Conservation (phyloP, 2,797 vertebrate species). For the Ctenopoma multispine region DNA sequence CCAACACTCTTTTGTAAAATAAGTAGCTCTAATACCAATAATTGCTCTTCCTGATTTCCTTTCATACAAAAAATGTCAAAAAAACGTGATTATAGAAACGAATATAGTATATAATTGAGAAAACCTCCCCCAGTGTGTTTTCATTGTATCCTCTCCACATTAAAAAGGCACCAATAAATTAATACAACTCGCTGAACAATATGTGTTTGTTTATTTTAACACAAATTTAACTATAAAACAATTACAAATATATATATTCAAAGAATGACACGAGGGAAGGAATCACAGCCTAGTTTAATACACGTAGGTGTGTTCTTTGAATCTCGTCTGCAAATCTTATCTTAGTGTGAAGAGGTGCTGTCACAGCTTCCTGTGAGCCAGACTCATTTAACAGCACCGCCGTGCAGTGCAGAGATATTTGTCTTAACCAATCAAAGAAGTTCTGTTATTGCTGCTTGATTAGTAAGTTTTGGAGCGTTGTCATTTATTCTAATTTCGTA, state of each 20-base stretch:
- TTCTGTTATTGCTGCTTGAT: too few relatives aligned
- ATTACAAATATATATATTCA: not conserved
- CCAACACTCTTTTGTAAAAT: constrained; percentile 26
- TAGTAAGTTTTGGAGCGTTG: too few relatives aligned
- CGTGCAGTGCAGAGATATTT: too few relatives aligned
- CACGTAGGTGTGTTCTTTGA: too few relatives aligned
- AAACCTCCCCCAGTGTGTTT: not conserved
- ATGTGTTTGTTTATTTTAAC: not conserved
- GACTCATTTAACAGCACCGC: too few relatives aligned
- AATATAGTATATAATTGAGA: not conserved
- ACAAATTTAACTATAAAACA: not conserved
- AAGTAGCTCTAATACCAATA: constrained; percentile 28
- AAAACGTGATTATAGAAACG: not conserved
- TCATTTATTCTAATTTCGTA: too few relatives aligned
- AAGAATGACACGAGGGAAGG: not conserved
- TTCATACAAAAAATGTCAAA: constrained; percentile 28
- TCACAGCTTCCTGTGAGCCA: too few relatives aligned
- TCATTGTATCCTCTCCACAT: not conserved
- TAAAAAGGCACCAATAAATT: not conserved
- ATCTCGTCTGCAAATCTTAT: too few relatives aligned
- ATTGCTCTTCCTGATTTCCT: constrained; percentile 32
- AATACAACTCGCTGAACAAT: not conserved
- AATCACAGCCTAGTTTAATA: too few relatives aligned
- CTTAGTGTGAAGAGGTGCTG: too few relatives aligned
- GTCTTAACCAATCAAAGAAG: too few relatives aligned